phyloP scores from a whole-genome alignment of 1,140 invertebrate species.

The Diuraphis noxia region DNA sequence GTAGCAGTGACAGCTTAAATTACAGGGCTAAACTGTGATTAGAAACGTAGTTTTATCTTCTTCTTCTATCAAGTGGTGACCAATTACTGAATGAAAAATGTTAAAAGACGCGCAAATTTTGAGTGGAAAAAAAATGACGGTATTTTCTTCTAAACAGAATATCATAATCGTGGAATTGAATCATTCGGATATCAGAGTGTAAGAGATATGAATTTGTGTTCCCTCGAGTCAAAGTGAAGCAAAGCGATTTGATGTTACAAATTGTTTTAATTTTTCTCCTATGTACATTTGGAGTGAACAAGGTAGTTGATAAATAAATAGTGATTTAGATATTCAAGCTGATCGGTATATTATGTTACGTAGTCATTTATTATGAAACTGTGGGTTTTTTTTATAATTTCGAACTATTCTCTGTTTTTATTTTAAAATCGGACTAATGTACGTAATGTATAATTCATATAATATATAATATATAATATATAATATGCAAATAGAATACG shows the following conservation, averaged over 20 bases:
- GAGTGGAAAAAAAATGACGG: background rate
- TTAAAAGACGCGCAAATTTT: background rate
- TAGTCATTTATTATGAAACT: background rate
- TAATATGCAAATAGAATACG: background rate
- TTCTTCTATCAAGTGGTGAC: background rate
- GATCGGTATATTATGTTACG: background rate
- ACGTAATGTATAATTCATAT: background rate
- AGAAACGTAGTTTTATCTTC: too few species aligned
- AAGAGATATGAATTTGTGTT: background rate
- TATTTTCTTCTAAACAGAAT: background rate
- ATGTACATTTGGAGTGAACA: background rate
- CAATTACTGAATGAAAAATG: background rate
- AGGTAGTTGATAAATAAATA: background rate
- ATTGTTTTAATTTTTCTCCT: background rate
- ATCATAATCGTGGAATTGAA: background rate
- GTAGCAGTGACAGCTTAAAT: background rate
- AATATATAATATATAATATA: too few species aligned
- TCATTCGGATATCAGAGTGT: background rate
- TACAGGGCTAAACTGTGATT: background rate
- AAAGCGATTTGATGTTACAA: background rate
- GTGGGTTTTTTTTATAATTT: background rate
- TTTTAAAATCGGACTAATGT: background rate
- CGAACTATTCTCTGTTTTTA: background rate
- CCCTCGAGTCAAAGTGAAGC: background rate
- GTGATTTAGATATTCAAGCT: background rate